phyloP scores from a whole-genome alignment of 2,888 invertebrate species.

The Caradrina kadenii region DNA sequence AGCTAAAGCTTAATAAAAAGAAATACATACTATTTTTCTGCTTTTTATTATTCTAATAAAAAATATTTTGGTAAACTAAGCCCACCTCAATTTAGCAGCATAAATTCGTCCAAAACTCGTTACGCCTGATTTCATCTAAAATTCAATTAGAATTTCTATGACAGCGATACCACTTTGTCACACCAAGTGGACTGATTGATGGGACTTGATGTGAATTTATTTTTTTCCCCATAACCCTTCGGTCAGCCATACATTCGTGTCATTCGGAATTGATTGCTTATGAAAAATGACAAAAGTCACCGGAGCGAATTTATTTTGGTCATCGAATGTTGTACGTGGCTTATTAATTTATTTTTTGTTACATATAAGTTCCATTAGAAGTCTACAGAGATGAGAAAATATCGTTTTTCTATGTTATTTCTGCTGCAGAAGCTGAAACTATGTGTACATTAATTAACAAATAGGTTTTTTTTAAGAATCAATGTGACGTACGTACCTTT shows the following conservation, averaged over 20 bases:
- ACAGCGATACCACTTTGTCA: conserved; percentile 76
- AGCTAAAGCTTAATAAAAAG: no score
- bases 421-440: no score
- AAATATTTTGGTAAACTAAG: conserved; percentile 24
- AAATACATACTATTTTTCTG: no score
- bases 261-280: conserved; percentile 83
- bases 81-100: conserved; percentile 15
- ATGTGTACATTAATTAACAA: no score
- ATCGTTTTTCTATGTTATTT: not conserved
- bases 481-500: no score
- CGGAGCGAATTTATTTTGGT: conserved; percentile 52
- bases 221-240: conserved; percentile 75
- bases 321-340: conserved; percentile 21
- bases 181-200: conserved; percentile 81
- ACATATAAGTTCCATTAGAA: not conserved
- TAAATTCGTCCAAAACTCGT: conserved; percentile 33
- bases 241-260: conserved; percentile 71
- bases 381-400: not conserved
- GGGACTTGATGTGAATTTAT: conserved; percentile 78
- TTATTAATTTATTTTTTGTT: not conserved
- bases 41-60: not conserved
- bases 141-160: conserved; percentile 81
- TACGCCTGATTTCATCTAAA: conserved; percentile 72
- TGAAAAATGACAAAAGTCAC: conserved; percentile 69
- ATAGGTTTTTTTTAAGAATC: no score